Conservation (phyloP, 1,140 invertebrate genomes). For the Octopus sinensis region DNA sequence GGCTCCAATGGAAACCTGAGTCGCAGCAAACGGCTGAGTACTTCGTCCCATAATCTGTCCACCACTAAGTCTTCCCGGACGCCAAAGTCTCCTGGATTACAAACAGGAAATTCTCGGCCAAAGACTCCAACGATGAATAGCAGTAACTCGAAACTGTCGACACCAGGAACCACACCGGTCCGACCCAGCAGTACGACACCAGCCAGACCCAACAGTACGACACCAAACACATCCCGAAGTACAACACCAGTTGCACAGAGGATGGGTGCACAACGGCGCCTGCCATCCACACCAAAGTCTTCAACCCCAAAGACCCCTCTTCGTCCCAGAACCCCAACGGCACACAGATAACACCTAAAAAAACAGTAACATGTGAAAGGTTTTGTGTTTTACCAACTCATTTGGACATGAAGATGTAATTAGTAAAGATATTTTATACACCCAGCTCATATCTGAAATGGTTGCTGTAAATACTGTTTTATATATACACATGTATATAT, state of each 20-base stretch:
- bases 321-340: neutral
- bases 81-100: neutral
- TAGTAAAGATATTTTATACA: too few species aligned
- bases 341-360: neutral
- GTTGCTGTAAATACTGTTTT: too few species aligned
- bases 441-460: too few species aligned
- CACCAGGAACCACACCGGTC: neutral
- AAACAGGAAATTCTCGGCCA: neutral
- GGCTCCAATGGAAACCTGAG: constrained; percentile 44
- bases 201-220: neutral
- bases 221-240: neutral
- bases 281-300: constrained; percentile 4
- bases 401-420: too few species aligned
- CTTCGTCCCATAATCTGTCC: constrained; percentile 35
- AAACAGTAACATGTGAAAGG: too few species aligned
- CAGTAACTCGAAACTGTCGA: neutral
- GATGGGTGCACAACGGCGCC: neutral
- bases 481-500: too few species aligned
- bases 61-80: constrained; percentile 12
- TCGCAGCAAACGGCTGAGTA: constrained; percentile 35
- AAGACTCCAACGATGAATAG: neutral
- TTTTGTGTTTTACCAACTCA: too few species aligned
- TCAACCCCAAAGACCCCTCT: neutral
- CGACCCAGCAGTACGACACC: neutral
- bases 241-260: neutral